Evolutionary conservation across 2,888 invertebrate species (phyloP), one percentile per base, ranked within the genome.

Genomic region (Scaptomyza parva): DNA sequence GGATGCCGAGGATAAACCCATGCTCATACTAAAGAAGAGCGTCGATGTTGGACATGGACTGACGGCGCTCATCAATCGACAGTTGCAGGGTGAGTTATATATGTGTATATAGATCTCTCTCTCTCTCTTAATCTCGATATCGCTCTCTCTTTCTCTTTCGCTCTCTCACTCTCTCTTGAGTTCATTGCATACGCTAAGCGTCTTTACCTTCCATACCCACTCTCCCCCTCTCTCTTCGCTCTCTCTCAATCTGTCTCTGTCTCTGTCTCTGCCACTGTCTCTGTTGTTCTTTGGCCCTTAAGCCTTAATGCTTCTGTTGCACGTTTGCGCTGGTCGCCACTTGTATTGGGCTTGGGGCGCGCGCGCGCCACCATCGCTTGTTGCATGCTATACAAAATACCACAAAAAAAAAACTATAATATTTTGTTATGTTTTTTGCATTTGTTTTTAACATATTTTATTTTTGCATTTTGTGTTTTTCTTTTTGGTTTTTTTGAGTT

Each of bases 1-100:
- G 70, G 95, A 95, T 84, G 93, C 94, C 11, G 95, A 96, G 81
- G 95, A 95, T 79, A 96, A 96, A 85, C 95, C 96, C 17, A 95
- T 95, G 95, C 92, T 95, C 83, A 95, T 95, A 48, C 94, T 95
- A 69, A 96, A 96, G 92, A 96, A 95, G 89, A 90, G 87, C 72
- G 88, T 85, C 47, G 96, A 96, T 81, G 88, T 86, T 50, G 95
- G 95, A 53, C 95, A 95, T 69, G 95, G 96, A 76, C 95, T 96
- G 91, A 95, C 96, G 43, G 96, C 96, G 51, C 92, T 96, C 81
- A 94, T 96, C 76, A 96, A 95, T 91, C 92, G 95, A 75, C 96
- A 96, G 92, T 92, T 96, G 73, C 96, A 96, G 95, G 96, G 96
- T 28, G 28, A 28, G 28, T 28, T 9, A 9, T 24, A 24, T 2